Evolutionary conservation across 1,140 invertebrate genomes (phyloP).

Genomic region (Potamilus streckersoni): DNA sequence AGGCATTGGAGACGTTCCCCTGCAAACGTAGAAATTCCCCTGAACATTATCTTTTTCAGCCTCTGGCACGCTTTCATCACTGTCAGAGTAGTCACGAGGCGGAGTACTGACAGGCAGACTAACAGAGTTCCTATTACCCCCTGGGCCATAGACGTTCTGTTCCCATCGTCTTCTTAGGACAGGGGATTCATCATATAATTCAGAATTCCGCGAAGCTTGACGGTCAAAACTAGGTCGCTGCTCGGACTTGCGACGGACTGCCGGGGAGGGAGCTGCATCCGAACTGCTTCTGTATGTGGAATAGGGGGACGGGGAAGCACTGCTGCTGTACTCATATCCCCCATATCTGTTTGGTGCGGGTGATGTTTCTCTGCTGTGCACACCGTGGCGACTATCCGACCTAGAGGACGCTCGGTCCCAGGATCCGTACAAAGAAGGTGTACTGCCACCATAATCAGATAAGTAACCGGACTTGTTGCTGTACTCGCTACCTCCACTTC

Average conservation of each 20-base stretch:
- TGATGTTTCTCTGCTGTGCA: conserved; percentile 55
- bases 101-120: conserved; percentile 23
- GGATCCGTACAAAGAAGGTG: conserved; percentile 51
- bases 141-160: conserved; percentile 21
- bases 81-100: conserved; percentile 40
- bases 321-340: conserved; percentile 61
- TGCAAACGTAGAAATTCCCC: conserved; percentile 49
- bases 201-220: conserved; percentile 23
- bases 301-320: conserved; percentile 55
- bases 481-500: conserved; percentile 51
- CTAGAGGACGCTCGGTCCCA: conserved; percentile 52
- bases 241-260: conserved; percentile 39
- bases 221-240: conserved; percentile 42
- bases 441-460: conserved; percentile 62
- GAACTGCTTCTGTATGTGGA: conserved; percentile 51
- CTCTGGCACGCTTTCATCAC: conserved; percentile 59
- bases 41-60: conserved; percentile 51
- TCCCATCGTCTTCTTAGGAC: conserved; percentile 19
- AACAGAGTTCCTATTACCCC: conserved; percentile 26
- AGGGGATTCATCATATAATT: conserved; percentile 23
- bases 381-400: conserved; percentile 56
- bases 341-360: conserved; percentile 48
- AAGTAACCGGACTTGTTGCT: conserved; percentile 58
- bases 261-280: conserved; percentile 50
- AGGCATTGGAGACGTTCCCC: conserved; percentile 59